Evolutionary conservation across 53 echinoderm and acorn worm species (phyloP).

Genomic region (Echinarachnius parma): DNA sequence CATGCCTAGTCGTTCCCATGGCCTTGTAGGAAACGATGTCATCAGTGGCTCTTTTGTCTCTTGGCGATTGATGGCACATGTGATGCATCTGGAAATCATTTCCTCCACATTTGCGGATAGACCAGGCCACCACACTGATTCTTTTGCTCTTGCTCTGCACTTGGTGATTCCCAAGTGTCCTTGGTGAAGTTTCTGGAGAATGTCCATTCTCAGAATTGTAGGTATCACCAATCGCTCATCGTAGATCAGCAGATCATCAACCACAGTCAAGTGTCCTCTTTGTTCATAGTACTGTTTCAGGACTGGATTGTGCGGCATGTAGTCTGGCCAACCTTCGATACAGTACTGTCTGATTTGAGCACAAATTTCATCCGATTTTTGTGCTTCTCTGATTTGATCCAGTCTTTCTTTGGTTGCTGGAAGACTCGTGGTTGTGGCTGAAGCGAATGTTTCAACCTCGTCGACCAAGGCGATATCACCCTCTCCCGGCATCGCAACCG

Average conservation of each 20-base stretch:
- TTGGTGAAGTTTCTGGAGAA: conserved; percentile 19
- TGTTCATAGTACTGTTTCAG: conserved; percentile 46
- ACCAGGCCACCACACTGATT: conserved; percentile 65
- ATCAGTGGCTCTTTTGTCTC: conserved; percentile 33
- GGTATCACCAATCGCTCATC: conserved; percentile 50
- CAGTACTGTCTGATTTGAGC: conserved; percentile 47
- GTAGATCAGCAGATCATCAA: conserved; percentile 38
- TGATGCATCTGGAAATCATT: conserved; percentile 1
- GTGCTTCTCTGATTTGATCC: conserved; percentile 39
- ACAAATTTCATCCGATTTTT: conserved; percentile 48
- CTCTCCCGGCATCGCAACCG: not conserved
- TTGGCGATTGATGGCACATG: conserved; percentile 28
- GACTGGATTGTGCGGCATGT: conserved; percentile 48
- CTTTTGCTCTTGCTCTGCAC: conserved; percentile 45
- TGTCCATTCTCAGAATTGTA: conserved; percentile 24
- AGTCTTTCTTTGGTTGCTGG: conserved; percentile 50
- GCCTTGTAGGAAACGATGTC: conserved; percentile 20
- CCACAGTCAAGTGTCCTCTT: conserved; percentile 37
- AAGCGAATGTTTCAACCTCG: conserved; percentile 5
- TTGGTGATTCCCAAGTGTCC: conserved; percentile 58
- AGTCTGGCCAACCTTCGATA: conserved; percentile 46
- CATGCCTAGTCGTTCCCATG: conserved; percentile 35
- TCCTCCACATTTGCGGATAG: conserved; percentile 46
- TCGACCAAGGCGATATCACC: conserved; percentile 14
- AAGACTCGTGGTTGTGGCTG: conserved; percentile 7